Conservation (phyloP, 1,140 invertebrate genomes). For the Drosophila elegans region DNA sequence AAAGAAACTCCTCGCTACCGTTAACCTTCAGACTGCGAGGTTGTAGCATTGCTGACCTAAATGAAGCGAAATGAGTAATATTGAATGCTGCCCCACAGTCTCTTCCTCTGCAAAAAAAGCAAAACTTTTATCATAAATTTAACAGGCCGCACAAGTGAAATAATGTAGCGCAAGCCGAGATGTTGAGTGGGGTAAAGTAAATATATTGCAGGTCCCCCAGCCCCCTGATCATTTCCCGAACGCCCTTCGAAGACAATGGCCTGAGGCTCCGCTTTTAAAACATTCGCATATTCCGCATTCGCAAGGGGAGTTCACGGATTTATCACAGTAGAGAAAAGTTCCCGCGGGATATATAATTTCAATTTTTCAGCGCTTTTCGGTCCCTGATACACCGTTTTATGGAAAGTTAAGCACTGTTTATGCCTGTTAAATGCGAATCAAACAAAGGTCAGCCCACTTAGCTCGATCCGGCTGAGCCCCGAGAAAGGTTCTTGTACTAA, state of each 20-base stretch:
- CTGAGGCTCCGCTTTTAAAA: constrained; percentile 1
- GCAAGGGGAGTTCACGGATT: neutral
- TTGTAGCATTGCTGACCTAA: neutral
- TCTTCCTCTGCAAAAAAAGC: neutral
- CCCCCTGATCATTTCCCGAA: constrained; percentile 7
- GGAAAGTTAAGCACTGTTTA: constrained; percentile 69
- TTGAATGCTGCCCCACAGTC: constrained; percentile 12
- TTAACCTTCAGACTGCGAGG: neutral
- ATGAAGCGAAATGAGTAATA: constrained; percentile 19
- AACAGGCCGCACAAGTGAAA: constrained; percentile 20
- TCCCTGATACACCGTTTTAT: constrained; percentile 2
- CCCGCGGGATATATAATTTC: constrained; percentile 61
- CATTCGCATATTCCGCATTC: neutral
- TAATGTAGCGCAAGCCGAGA: constrained; percentile 8
- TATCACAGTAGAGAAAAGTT: neutral
- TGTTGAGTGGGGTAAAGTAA: constrained; percentile 50
- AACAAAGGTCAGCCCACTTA: constrained; percentile 60
- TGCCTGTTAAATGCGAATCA: constrained; percentile 58
- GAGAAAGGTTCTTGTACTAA: constrained; percentile 1
- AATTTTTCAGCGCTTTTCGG: constrained; percentile 43
- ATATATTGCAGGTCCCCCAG: constrained; percentile 46
- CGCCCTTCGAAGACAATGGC: constrained; percentile 30
- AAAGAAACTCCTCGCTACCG: neutral
- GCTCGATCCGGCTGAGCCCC: constrained; percentile 30
- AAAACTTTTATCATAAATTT: constrained; percentile 77